A percentile compares a stretch with the other conserved stretches of the same genome.
phyloP scores from a whole-genome alignment of 2,113 vertebrate genomes.

The Lucifuga dentata region DNA sequence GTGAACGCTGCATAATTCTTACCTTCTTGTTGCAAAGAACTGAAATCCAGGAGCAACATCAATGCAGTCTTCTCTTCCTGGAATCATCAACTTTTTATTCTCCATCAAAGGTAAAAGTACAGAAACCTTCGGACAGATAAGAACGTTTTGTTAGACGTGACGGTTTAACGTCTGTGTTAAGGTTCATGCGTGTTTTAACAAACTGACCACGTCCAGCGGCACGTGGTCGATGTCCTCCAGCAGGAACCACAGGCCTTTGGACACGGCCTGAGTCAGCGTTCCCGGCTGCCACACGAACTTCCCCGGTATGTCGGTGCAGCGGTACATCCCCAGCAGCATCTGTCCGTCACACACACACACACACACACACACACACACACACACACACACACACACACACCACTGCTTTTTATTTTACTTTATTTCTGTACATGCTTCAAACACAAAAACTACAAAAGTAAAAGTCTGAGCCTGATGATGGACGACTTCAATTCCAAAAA shows the following conservation, averaged over 20 bases:
- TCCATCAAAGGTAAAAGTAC: constrained; percentile 95
- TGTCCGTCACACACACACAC: constrained; percentile 56
- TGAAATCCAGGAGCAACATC: constrained; percentile 94
- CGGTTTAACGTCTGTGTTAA: no score
- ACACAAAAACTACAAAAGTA: no score
- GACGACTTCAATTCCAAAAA: no score
- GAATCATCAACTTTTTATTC: constrained; percentile 92
- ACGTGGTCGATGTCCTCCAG: constrained; percentile 98
- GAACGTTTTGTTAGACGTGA: no score
- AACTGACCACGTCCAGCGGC: constrained; percentile 97
- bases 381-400: no score
- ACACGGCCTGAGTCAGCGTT: constrained; percentile 92
- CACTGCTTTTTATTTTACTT: no score
- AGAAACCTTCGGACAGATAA: constrained; percentile 90
- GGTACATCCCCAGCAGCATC: constrained; percentile 96
- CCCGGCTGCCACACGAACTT: constrained; percentile 98
- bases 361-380: no score
- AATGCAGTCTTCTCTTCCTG: constrained; percentile 92
- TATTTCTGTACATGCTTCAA: no score
- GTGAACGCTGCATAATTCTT: constrained; percentile 44
- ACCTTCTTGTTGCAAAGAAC: constrained; percentile 98
- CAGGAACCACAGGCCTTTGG: constrained; percentile 93
- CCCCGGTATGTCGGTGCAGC: constrained; percentile 95
- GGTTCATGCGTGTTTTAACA: no score
- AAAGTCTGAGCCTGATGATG: no score